Evolutionary conservation across 2,888 invertebrate genomes (phyloP).

Genomic region (Epiblema foenella): DNA sequence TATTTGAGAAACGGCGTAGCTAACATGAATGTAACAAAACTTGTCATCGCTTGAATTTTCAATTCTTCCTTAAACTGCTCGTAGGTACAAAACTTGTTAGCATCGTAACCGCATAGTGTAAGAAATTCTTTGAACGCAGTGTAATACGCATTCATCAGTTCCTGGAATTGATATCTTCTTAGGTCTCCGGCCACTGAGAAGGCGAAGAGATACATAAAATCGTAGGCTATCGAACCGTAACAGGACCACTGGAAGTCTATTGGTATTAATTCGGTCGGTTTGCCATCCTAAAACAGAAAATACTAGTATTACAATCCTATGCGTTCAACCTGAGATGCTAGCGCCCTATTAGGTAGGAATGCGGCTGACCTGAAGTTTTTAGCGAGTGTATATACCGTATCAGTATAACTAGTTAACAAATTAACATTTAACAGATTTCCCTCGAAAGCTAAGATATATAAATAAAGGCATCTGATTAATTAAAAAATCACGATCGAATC

Average conservation of each 20-base stretch:
- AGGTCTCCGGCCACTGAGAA: constrained; percentile 16
- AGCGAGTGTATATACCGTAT: too few species aligned
- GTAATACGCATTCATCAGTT: constrained; percentile 30
- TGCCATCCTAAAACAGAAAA: constrained; percentile 32
- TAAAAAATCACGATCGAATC: too few species aligned
- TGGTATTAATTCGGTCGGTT: constrained; percentile 34
- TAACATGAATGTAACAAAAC: constrained; percentile 8
- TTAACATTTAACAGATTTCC: too few species aligned
- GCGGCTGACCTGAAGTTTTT: too few species aligned
- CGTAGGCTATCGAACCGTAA: constrained; percentile 38
- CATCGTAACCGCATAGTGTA: constrained; percentile 33
- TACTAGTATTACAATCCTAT: not conserved
- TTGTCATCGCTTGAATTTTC: constrained; percentile 10
- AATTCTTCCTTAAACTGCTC: constrained; percentile 33
- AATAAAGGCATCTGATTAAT: too few species aligned
- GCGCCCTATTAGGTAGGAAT: too few species aligned
- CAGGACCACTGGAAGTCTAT: constrained; percentile 38
- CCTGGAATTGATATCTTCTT: constrained; percentile 18
- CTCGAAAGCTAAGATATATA: too few species aligned
- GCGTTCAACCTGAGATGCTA: too few species aligned
- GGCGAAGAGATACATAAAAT: constrained; percentile 35
- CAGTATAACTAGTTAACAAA: too few species aligned
- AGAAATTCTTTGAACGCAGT: constrained; percentile 32
- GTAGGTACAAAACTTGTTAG: constrained; percentile 34
- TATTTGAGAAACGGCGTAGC: constrained; percentile 17